These are phyloP conservation scores for Myocastor coypus DNA, from an alignment of 2,113 vertebrate genomes.

Conservation along the genomic window DNA sequence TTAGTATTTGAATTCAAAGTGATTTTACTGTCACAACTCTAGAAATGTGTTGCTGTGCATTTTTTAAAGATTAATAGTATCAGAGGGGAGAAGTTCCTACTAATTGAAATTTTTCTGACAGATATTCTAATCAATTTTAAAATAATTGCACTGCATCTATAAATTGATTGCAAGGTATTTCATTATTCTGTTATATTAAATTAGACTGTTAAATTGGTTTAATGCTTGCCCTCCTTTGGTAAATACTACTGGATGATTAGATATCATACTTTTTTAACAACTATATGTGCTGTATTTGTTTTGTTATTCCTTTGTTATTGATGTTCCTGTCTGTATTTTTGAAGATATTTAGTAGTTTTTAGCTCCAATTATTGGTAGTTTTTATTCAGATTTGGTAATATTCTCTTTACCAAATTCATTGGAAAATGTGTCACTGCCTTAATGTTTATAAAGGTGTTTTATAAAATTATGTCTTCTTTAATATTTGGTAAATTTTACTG, in stretches of 20 bases:
- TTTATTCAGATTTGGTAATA: neutral
- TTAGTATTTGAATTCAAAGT: conserved; percentile 55
- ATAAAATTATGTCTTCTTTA: neutral
- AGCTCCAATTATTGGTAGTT: neutral
- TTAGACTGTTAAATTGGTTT: conserved; percentile 8
- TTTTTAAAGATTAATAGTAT: conserved; percentile 39
- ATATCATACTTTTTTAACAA: neutral
- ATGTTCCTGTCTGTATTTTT: neutral
- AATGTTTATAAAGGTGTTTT: neutral
- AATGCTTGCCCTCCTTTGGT: neutral
- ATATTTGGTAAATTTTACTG: neutral
- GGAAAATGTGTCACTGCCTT: neutral
- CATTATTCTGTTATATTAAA: conserved; percentile 44
- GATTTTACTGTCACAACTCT: conserved; percentile 31
- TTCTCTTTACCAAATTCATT: neutral
- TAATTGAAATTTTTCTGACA: conserved; percentile 59
- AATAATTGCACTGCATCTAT: conserved; percentile 15
- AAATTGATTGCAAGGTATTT: conserved; percentile 29
- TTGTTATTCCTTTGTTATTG: neutral
- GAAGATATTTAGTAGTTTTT: neutral
- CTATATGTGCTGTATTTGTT: neutral
- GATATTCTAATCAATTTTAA: conserved; percentile 48
- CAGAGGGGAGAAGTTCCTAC: conserved; percentile 34
- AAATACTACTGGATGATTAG: neutral
- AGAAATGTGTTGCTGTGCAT: neutral